These are phyloP conservation scores for Premnoplex brunnescens DNA, from an alignment of 2,797 vertebrate genomes.

Conservation along the genomic window DNA sequence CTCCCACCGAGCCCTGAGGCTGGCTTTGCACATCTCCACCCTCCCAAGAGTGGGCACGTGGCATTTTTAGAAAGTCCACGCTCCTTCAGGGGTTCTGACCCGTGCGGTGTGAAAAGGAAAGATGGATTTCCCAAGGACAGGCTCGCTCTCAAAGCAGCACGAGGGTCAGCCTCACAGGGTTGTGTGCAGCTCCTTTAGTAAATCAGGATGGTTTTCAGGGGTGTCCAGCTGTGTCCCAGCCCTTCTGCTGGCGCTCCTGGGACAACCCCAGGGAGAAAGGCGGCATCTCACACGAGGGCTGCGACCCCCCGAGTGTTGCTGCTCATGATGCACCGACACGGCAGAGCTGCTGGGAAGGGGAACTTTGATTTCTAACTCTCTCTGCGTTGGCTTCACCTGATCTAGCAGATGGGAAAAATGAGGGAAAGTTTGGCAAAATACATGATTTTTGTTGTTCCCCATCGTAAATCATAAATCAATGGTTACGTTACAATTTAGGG, in stretches of 20 bases:
- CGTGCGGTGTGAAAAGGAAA: not conserved
- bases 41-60: not conserved
- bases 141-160: not conserved
- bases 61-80: not conserved
- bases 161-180: not conserved
- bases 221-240: not conserved
- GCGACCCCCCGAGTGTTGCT: not conserved
- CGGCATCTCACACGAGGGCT: not conserved
- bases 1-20: not conserved
- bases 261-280: not conserved
- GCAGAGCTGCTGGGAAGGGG: not conserved
- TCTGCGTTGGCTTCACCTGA: not conserved
- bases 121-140: not conserved
- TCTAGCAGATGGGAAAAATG: not conserved
- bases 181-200: not conserved
- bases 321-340: not conserved
- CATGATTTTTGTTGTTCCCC: not conserved
- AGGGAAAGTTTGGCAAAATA: not conserved
- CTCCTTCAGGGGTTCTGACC: not conserved
- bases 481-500: not conserved
- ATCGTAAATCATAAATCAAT: not conserved
- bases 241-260: not conserved
- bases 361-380: not conserved
- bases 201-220: not conserved
- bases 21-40: not conserved